Evolutionary conservation across 1,140 invertebrate species (phyloP).

Genomic region (Drosophila kepulauana): DNA sequence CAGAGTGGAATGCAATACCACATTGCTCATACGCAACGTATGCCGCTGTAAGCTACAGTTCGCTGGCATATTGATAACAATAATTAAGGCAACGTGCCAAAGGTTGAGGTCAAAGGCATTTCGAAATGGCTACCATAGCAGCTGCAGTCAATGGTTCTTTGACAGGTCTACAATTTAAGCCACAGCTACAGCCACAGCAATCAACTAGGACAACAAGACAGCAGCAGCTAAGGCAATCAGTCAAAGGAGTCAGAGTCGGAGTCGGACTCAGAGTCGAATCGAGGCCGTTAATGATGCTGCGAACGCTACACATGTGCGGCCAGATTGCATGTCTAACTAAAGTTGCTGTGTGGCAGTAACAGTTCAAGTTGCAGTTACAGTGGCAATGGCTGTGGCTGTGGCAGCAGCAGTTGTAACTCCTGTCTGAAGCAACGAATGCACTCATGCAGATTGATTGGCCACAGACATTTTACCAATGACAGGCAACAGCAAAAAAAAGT

Average conservation of each 20-base stretch:
- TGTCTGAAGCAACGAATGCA: constrained; percentile 49
- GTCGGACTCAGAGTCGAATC: background rate
- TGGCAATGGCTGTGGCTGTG: background rate
- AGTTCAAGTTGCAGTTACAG: background rate
- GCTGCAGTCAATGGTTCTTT: constrained; percentile 9
- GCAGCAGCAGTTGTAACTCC: constrained; percentile 9
- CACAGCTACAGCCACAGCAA: background rate
- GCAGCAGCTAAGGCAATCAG: constrained; percentile 14
- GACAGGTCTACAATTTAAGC: constrained; percentile 17
- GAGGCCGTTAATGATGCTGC: constrained; percentile 49
- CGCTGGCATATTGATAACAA: constrained; percentile 18
- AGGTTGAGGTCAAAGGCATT: constrained; percentile 3
- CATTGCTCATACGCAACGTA: constrained; percentile 37
- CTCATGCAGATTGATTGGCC: constrained; percentile 81
- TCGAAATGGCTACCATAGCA: background rate
- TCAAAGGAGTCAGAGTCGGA: constrained; percentile 1
- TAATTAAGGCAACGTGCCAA: constrained; percentile 20
- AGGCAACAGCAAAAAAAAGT: constrained; percentile 45
- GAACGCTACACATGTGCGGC: constrained; percentile 16
- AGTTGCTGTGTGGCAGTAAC: background rate
- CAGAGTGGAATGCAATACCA: background rate
- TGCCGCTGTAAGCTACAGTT: background rate
- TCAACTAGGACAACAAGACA: constrained; percentile 7
- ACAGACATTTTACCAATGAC: constrained; percentile 55
- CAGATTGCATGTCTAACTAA: background rate